phyloP scores from a whole-genome alignment of 2,113 vertebrate species.

The Myodes glareolus region DNA sequence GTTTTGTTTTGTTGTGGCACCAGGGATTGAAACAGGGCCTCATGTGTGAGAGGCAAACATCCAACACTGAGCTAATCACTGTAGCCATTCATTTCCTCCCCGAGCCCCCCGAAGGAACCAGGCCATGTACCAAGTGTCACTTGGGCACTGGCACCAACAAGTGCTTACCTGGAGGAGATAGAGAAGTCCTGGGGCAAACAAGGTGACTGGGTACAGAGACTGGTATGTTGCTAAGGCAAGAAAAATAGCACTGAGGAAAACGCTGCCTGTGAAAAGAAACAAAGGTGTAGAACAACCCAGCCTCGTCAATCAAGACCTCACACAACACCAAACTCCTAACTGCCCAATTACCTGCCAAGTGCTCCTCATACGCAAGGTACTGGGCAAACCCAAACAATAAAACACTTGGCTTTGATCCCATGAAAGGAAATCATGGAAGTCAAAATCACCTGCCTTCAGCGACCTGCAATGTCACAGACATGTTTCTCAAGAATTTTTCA shows the following conservation, averaged over 20 bases:
- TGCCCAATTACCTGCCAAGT: slow-evolving; percentile 31
- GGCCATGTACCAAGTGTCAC: slow-evolving; percentile 26
- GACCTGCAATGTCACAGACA: neutral
- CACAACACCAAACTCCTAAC: neutral
- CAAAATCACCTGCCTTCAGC: slow-evolving; percentile 40
- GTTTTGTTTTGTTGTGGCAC: neutral
- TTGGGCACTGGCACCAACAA: slow-evolving; percentile 51
- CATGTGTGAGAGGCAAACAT: neutral
- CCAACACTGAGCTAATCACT: neutral
- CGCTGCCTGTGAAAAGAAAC: slow-evolving; percentile 89
- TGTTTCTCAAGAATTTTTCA: slow-evolving; percentile 50
- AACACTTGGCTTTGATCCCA: neutral
- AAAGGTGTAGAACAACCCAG: slow-evolving; percentile 16
- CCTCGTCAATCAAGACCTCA: slow-evolving; percentile 26
- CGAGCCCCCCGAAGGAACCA: neutral
- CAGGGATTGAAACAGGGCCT: neutral
- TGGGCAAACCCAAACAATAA: slow-evolving; percentile 23
- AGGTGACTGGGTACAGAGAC: slow-evolving; percentile 94
- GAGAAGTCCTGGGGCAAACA: slow-evolving; percentile 94
- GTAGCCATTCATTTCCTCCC: too few species aligned
- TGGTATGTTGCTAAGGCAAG: slow-evolving; percentile 97
- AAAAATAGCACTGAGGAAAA: slow-evolving; percentile 95
- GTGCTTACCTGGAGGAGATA: slow-evolving; percentile 92
- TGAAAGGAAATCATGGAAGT: slow-evolving; percentile 58
- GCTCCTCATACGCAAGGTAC: neutral